Conservation (phyloP, 1,140 invertebrate species). For the Drosophila persimilis region DNA sequence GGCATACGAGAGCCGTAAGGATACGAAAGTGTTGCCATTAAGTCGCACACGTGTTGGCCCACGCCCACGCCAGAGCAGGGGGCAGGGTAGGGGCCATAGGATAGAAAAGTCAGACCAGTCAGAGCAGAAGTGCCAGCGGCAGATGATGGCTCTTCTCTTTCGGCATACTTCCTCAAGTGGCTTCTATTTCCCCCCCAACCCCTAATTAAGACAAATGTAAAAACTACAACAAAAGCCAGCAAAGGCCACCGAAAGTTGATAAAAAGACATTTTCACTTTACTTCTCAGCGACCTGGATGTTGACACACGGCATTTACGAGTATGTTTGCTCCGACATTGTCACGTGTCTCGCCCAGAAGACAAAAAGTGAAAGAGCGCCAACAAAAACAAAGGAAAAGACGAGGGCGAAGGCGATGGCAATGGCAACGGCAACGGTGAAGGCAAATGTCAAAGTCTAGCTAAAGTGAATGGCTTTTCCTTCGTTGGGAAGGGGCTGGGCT, state of each 20-base stretch:
- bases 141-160: slow-evolving; percentile 44
- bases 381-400: slow-evolving; percentile 27
- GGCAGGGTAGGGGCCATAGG: slow-evolving; percentile 5
- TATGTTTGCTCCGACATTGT: slow-evolving; percentile 52
- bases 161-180: slow-evolving; percentile 50
- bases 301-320: slow-evolving; percentile 52
- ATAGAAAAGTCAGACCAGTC: slow-evolving; percentile 42
- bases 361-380: slow-evolving; percentile 31
- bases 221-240: slow-evolving; percentile 53
- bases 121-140: slow-evolving; percentile 31
- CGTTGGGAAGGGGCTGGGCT: slow-evolving; percentile 46
- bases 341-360: slow-evolving; percentile 55
- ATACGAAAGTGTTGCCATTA: slow-evolving; percentile 63
- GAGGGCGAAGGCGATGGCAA: background rate
- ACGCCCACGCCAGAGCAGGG: background rate
- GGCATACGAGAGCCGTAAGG: slow-evolving; percentile 53
- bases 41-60: slow-evolving; percentile 48
- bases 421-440: slow-evolving; percentile 23
- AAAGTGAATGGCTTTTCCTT: slow-evolving; percentile 43
- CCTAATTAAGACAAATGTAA: slow-evolving; percentile 77
- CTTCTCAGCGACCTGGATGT: slow-evolving; percentile 44
- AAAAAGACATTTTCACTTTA: slow-evolving; percentile 63
- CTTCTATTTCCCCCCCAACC: slow-evolving; percentile 42
- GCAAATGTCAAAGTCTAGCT: slow-evolving; percentile 61
- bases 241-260: slow-evolving; percentile 45